Conservation (phyloP, 1,140 invertebrate species). For the Dolichoris vasculosae region DNA sequence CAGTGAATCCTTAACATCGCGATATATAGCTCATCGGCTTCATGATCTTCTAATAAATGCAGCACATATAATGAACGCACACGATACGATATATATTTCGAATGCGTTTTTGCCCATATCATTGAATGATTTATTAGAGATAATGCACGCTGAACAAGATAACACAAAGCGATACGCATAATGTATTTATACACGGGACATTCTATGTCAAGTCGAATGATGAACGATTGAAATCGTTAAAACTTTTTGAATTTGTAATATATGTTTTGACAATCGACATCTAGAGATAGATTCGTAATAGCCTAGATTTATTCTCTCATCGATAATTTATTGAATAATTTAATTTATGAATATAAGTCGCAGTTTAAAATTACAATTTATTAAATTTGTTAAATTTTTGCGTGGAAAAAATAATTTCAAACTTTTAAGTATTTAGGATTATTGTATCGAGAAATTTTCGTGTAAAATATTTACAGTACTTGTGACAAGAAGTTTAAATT, state of each 20-base stretch:
- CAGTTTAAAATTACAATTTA: not conserved
- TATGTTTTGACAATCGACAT: not conserved
- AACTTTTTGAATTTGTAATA: not conserved
- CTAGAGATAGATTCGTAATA: not conserved
- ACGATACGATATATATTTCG: not conserved
- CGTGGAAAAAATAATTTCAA: too few species aligned
- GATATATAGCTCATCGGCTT: constrained; percentile 2
- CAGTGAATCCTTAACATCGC: not conserved
- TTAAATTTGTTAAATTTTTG: not conserved
- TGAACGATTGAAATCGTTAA: not conserved
- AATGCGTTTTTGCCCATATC: constrained; percentile 21
- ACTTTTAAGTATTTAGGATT: too few species aligned
- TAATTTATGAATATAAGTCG: not conserved
- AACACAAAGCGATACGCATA: not conserved
- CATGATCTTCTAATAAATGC: constrained; percentile 12
- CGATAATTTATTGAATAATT: too few species aligned
- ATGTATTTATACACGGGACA: constrained; percentile 7
- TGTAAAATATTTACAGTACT: too few species aligned
- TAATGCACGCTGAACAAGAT: not conserved
- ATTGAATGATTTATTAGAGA: constrained; percentile 42
- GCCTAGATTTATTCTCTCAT: not conserved
- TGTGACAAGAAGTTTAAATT: too few species aligned
- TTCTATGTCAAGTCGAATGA: constrained; percentile 18
- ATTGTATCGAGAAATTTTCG: too few species aligned
- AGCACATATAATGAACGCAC: not conserved